phyloP scores from a whole-genome alignment of 2,113 vertebrate genomes.

The Pituophis catenifer region DNA sequence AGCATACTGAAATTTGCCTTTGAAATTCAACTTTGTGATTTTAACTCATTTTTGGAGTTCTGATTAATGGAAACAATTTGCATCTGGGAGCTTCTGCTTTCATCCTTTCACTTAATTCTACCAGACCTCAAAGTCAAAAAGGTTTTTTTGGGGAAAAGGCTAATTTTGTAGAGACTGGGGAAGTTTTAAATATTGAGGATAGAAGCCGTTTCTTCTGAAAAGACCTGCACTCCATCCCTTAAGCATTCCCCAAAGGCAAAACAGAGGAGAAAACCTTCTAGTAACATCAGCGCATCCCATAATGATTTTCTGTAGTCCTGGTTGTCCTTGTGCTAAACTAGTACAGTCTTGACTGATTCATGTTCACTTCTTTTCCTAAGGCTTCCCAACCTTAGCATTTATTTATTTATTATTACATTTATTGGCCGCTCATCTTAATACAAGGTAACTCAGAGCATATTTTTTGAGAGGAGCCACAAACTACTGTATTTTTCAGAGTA shows the following conservation, averaged over 20 bases:
- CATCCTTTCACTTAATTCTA: neutral
- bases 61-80: neutral
- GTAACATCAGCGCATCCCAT: neutral
- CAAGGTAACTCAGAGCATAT: neutral
- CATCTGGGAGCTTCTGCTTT: neutral
- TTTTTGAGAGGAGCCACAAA: neutral
- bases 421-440: neutral
- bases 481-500: neutral
- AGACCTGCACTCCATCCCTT: neutral
- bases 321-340: neutral
- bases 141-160: neutral
- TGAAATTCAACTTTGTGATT: neutral
- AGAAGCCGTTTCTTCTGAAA: neutral
- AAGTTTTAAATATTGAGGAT: neutral
- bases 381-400: neutral
- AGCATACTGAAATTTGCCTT: neutral
- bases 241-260: neutral
- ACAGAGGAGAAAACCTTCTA: neutral
- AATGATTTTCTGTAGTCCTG: neutral
- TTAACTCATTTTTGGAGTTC: neutral
- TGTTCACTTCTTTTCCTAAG: neutral
- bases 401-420: neutral
- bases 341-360: neutral
- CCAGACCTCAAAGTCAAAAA: neutral
- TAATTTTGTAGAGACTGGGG: neutral